Evolutionary conservation across 1,140 invertebrate genomes (phyloP).

Genomic region (Drosophila aff.): DNA sequence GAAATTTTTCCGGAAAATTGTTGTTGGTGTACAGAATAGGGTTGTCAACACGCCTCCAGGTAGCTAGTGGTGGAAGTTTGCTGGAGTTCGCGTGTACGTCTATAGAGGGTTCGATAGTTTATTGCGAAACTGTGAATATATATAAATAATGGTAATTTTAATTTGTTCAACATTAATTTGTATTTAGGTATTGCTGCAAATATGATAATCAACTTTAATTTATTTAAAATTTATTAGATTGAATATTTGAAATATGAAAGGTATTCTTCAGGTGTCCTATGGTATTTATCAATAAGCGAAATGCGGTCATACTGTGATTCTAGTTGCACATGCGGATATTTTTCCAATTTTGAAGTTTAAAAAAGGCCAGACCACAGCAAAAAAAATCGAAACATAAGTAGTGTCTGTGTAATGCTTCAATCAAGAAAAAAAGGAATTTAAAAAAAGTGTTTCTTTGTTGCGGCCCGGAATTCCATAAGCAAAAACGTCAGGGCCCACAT

Average conservation of each 20-base stretch:
- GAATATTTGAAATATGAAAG: no score
- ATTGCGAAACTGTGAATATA: not conserved
- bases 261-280: not conserved
- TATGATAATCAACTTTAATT: not conserved
- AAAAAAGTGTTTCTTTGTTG: not conserved
- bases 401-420: not conserved
- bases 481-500: not conserved
- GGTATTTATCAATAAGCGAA: not conserved
- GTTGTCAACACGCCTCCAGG: constrained; percentile 16
- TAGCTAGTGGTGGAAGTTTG: not conserved
- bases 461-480: no score
- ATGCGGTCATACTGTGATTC: not conserved
- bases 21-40: constrained; percentile 34
- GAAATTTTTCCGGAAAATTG: constrained; percentile 12
- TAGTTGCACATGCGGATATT: constrained; percentile 55
- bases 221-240: not conserved
- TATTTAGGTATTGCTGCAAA: not conserved
- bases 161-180: not conserved
- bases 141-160: no score
- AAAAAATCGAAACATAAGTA: not conserved
- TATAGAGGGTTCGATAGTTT: not conserved
- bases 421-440: not conserved
- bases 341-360: constrained; percentile 31
- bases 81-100: no score
- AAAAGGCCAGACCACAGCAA: not conserved